Evolutionary conservation across 2,888 invertebrate genomes (phyloP), one percentile per base, ranked within the genome.

Genomic region (Cataglyphis albicans): DNA sequence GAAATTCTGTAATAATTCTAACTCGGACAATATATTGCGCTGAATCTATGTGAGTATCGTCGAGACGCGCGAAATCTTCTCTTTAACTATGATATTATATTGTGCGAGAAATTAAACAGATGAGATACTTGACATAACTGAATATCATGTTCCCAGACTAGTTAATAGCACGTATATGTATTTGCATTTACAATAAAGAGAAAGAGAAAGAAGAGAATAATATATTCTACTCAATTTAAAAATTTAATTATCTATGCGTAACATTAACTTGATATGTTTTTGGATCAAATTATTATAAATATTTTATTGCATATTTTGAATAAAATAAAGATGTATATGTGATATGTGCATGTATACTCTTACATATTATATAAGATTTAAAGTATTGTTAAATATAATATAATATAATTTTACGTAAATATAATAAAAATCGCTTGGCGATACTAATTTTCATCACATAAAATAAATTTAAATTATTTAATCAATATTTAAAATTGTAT

Each of bases 1-100:
- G 35, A 48, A 64, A 52, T 18, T 75, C 48, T 61, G 21, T 25
- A 64, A 64, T 38, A 12, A 25, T 18, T 75, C n/a, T 44, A 35
- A 15, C 32, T 35, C 63, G 32, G n/a, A 21, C 0, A 15, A 38
- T 52, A 61, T 25, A 12, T 38, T 9, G 9, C n/a, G 64, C 25
- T 63, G n/a, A 63, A 63, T 61, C 21, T 52, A 35, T 3, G 0
- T 38, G 25, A 52, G 12, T 65, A 65, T 29, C 29, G 18, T 55
- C 29, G 29, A 7, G 7, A 52, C 25, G 6, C 32, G 32, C 32
- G 25, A 25, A 52, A 35, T 12, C 41, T 63, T 63, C 63, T 1
- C 38, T 64, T 75, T 65, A 75, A 64, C 9, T 25, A 52, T 21
- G n/a, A 48, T 74, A 64, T 64, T 64, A 64, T 21, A 7, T 75